Evolutionary conservation across 1,140 invertebrate genomes (phyloP), one percentile per base, ranked within the genome.

Genomic region (Archivesica marissinica): DNA sequence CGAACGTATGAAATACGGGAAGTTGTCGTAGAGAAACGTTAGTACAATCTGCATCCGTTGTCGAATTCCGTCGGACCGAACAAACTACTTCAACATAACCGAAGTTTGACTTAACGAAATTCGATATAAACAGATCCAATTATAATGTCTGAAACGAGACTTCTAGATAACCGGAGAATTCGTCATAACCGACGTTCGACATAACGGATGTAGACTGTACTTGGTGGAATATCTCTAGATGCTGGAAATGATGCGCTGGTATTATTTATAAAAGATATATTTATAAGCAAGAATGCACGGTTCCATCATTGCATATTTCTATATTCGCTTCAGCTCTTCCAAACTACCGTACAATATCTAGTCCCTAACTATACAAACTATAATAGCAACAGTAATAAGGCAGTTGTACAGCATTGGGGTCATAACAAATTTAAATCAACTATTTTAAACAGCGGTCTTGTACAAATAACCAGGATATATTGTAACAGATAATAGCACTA

Each of bases 401-500:
- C 74, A 76, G 52, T 76, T 76, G 47, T 76, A 76, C 74, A 76
- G 74, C 74, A 76, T 52, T 59, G 54, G 74, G 68, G 17, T 76
- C 23, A 33, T 72, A 30, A 30, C n/a, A 72, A 72, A 33, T 64
- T 64, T 64, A 64, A 30, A 64, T n/a, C 2, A 64, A 35, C 59
- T 64, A 64, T 35, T 64, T 33, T 64, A 64, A 64, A 64, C 59
- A 64, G 59, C 13, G 2, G 2, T 33, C 38, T 64, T 64, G 28
- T 64, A 64, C 59, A 64, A 64, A 64, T 9, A 64, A 64, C 2
- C 4, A 4, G 56, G 56, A 3, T 30, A 59, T 59, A 64, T 13
- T 64, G 6, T 1, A 64, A 64, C n/a, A n/a, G n/a, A n/a, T n/a
- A n/a, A n/a, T 25, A 64, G 59, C 59, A 64, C 59, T 64, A 35